Evolutionary conservation across 2,797 vertebrate genomes (phyloP).

Genomic region (Coilia nasus): DNA sequence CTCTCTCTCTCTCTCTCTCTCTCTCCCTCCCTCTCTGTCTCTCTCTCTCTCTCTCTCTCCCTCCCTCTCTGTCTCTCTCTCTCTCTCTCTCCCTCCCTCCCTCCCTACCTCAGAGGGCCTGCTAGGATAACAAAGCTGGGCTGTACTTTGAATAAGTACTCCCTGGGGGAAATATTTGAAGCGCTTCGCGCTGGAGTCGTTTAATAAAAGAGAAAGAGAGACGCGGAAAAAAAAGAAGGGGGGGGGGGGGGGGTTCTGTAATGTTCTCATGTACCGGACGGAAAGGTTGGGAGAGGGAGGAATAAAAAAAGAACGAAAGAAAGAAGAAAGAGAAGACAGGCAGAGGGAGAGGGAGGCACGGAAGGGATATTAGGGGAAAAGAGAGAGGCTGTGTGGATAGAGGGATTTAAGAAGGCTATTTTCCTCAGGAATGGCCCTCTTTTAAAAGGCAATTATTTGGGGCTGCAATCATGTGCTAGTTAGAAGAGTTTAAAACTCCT

Average conservation of each 20-base stretch:
- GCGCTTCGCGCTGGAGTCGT: constrained; percentile 59
- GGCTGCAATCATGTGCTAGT: not conserved
- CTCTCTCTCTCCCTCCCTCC: not conserved
- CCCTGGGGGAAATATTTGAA: constrained; percentile 71
- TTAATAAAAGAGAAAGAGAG: constrained; percentile 60
- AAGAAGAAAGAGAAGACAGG: constrained; percentile 21
- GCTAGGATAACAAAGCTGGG: constrained; percentile 70
- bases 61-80: not conserved
- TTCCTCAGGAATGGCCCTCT: constrained; percentile 62
- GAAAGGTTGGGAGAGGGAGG: not conserved
- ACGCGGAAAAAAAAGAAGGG: not conserved
- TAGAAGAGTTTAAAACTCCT: not conserved
- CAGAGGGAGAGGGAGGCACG: not conserved
- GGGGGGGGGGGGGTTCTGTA: not conserved
- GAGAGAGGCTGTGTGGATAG: constrained; percentile 26
- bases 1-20: not conserved
- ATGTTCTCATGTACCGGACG: not conserved
- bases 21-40: not conserved
- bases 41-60: not conserved
- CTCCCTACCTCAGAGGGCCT: constrained; percentile 50
- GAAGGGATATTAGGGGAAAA: not conserved
- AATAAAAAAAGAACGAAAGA: not conserved
- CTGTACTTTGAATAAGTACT: constrained; percentile 67
- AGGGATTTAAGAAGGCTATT: constrained; percentile 65
- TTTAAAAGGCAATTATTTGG: constrained; percentile 70